Evolutionary conservation across 2,888 invertebrate genomes (phyloP), one percentile per base, ranked within the genome.

Genomic region (Ophion slaviceki): DNA sequence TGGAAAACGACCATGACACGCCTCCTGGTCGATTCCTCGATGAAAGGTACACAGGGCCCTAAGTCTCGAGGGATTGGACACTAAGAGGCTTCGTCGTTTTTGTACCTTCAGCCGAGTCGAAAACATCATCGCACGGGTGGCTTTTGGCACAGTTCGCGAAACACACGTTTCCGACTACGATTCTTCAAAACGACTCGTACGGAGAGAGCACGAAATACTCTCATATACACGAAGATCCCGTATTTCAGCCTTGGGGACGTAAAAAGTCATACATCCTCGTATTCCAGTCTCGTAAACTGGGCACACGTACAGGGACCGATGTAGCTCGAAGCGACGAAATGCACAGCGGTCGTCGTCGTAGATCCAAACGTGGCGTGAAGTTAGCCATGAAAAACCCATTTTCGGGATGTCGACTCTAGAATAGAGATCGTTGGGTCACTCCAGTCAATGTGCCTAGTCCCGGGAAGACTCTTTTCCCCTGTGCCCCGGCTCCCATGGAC

Each of bases 381-480:
- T 90, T 91, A 89, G 68, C 90, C 91, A 87, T 92, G 90, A 91
- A 91, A 91, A 89, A 89, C 57, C 71, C 87, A 91, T 91, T 92
- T 91, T 90, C 88, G 85, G 78, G 71, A 88, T 91, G 88, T 89
- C 89, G 88, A 89, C 85, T 88, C 84, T 85, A 75, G 80, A 87
- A 90, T 91, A 88, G 88, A 91, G 89, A 90, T 91, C 88, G 90
- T 75, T 74, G 76, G 72, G 59, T 59, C 45, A 28, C 32, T 45
- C 24, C 59, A 28, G 36, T 47, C 79, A 20, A 32, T 45, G 6
- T 40, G 11, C 72, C 20, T 24, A 70, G 40, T 75, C 47, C 62
- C 59, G 36, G 24, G 67, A 57, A 57, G 53, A 61, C 24, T 57
- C 66, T 67, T 77, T 70, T 57, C 32, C 71, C 24, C 57, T 66